These are phyloP conservation scores for Bombyx mandarina DNA, from an alignment of 1,140 invertebrate genomes.

Conservation along the genomic window DNA sequence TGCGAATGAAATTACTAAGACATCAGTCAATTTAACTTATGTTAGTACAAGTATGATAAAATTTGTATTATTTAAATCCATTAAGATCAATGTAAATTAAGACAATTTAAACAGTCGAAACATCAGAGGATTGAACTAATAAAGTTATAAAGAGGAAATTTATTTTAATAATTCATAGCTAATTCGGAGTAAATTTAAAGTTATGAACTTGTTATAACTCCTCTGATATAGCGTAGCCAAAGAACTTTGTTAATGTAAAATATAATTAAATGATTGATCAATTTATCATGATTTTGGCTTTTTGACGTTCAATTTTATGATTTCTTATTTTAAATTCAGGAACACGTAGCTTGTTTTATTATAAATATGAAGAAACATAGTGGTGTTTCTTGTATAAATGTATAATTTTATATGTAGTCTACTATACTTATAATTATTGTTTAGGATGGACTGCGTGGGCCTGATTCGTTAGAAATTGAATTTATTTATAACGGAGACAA, in stretches of 20 bases:
- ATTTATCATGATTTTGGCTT: constrained; percentile 19
- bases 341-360: background rate
- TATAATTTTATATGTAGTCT: too few relatives aligned
- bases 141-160: background rate
- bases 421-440: too few relatives aligned
- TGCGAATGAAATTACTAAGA: too few relatives aligned
- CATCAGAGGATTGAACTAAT: constrained; percentile 17
- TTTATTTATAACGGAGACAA: background rate
- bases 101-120: constrained; percentile 9
- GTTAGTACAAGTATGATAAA: too few relatives aligned
- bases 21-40: too few relatives aligned
- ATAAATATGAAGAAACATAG: background rate
- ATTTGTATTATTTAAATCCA: too few relatives aligned
- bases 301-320: constrained; percentile 37
- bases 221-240: constrained; percentile 36
- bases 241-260: constrained; percentile 29
- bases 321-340: constrained; percentile 10
- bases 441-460: too few relatives aligned
- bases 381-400: background rate
- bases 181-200: constrained; percentile 13
- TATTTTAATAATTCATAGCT: constrained; percentile 8
- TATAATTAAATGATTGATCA: constrained; percentile 30
- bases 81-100: background rate
- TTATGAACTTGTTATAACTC: constrained; percentile 14
- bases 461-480: too few relatives aligned